A percentile compares a stretch with the other conserved stretches of the same genome.
Conservation (phyloP, 2,888 invertebrate species). For the Diloba caeruleocephala region DNA sequence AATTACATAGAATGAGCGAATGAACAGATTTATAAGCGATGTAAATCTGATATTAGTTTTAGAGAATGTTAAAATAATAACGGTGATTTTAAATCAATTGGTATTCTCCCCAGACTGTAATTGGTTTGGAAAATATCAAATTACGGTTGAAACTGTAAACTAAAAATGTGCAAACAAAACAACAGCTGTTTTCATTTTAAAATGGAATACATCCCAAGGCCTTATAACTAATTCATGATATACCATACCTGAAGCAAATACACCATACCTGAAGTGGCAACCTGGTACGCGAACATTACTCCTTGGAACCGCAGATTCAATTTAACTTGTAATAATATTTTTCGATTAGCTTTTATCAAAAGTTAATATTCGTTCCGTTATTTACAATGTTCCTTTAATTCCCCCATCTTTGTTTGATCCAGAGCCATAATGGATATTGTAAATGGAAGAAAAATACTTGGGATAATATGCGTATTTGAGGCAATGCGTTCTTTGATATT, state of each 20-base stretch:
- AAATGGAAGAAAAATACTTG: constrained; percentile 39
- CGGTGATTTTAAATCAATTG: no score
- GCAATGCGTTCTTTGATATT: constrained; percentile 32
- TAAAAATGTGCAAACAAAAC: no score
- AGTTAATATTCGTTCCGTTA: constrained; percentile 49
- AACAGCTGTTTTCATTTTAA: constrained; percentile 3
- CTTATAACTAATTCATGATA: constrained; percentile 24
- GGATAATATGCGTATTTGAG: constrained; percentile 31
- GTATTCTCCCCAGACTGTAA: no score
- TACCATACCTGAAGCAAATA: constrained; percentile 21
- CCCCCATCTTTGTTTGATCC: constrained; percentile 52
- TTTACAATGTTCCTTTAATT: constrained; percentile 48
- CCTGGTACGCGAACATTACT: constrained; percentile 4
- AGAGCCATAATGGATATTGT: constrained; percentile 42
- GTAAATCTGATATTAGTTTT: no score
- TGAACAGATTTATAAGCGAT: no score
- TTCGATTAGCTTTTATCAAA: constrained; percentile 52
- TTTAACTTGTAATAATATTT: constrained; percentile 51
- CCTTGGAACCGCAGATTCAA: constrained; percentile 25
- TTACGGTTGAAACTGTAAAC: no score
- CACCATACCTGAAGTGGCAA: constrained; percentile 21
- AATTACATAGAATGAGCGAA: no score
- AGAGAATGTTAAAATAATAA: no score
- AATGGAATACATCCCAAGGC: constrained; percentile 6
- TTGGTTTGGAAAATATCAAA: no score